Percentiles rank a stretch among this genome's conserved stretches.
These are phyloP conservation scores for Smittia aterrima DNA, from an alignment of 2,888 invertebrate genomes.

Conservation along the genomic window DNA sequence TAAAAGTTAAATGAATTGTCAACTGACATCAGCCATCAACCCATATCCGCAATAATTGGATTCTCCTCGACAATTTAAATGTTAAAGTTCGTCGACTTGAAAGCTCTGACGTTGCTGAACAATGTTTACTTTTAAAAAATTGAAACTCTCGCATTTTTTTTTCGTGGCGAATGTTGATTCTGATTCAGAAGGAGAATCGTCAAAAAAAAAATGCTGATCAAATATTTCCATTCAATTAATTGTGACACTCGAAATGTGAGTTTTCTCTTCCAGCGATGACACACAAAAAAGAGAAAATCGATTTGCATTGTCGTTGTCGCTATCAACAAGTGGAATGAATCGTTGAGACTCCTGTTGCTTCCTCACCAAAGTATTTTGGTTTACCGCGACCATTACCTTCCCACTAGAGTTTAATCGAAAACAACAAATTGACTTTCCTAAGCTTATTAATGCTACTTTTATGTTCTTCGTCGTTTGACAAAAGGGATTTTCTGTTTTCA, in stretches of 20 bases:
- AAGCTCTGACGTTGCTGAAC: background rate
- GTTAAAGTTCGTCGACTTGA: background rate
- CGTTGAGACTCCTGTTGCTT: too few species aligned
- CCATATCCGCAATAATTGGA: background rate
- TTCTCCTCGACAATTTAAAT: background rate
- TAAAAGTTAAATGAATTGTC: background rate
- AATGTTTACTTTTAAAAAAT: background rate
- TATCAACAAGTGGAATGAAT: constrained; percentile 11
- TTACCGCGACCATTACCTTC: background rate
- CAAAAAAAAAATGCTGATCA: background rate
- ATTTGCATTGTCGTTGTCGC: background rate
- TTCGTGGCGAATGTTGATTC: background rate
- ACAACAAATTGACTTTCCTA: background rate
- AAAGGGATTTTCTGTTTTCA: background rate
- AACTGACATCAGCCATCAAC: background rate
- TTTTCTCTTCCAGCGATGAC: too few species aligned
- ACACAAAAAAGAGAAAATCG: background rate
- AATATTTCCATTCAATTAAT: constrained; percentile 21
- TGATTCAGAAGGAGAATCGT: background rate
- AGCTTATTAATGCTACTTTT: background rate
- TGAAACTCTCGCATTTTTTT: background rate
- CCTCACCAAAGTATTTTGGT: background rate
- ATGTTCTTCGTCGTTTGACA: background rate
- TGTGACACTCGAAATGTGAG: background rate
- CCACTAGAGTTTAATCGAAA: background rate